These are phyloP conservation scores for Onthophagus sagittarius DNA, from an alignment of 2,888 invertebrate genomes.

Conservation along the genomic window DNA sequence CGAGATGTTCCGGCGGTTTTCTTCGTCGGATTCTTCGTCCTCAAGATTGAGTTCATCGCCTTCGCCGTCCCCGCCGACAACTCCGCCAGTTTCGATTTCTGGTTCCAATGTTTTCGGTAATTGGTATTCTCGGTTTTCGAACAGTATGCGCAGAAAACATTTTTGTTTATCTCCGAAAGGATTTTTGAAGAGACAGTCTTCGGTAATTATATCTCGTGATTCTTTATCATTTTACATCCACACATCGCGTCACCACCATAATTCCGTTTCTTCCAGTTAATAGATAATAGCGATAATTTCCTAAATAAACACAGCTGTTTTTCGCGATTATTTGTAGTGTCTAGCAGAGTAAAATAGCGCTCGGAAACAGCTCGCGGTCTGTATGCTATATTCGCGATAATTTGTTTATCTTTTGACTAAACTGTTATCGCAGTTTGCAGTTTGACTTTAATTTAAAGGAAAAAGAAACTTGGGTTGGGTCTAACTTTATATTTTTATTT, in stretches of 20 bases:
- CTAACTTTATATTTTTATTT: too few relatives aligned
- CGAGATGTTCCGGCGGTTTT: conserved; percentile 25
- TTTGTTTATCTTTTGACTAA: background rate
- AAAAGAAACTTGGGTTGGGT: too few relatives aligned
- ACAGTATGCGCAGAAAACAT: conserved; percentile 37
- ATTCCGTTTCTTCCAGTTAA: too few relatives aligned
- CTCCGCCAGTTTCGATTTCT: conserved; percentile 36
- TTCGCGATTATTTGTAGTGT: background rate
- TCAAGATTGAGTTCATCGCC: conserved; percentile 26
- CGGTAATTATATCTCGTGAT: conserved; percentile 30
- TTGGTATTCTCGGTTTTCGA: conserved; percentile 42
- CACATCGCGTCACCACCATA: too few relatives aligned
- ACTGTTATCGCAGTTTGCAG: too few relatives aligned
- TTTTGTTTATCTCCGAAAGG: conserved; percentile 37
- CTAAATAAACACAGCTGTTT: background rate
- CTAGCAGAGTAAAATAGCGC: background rate
- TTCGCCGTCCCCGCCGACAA: conserved; percentile 34
- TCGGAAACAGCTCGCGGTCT: background rate
- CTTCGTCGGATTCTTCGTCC: conserved; percentile 31
- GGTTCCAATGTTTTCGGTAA: conserved; percentile 35
- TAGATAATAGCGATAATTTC: background rate
- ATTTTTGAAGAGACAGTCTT: conserved; percentile 33
- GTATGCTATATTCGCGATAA: too few relatives aligned
- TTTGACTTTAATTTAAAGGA: too few relatives aligned
- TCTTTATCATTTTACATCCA: too few relatives aligned